Evolutionary conservation across 2,797 vertebrate species (phyloP).

Genomic region (Peromyscus melanophrys): DNA sequence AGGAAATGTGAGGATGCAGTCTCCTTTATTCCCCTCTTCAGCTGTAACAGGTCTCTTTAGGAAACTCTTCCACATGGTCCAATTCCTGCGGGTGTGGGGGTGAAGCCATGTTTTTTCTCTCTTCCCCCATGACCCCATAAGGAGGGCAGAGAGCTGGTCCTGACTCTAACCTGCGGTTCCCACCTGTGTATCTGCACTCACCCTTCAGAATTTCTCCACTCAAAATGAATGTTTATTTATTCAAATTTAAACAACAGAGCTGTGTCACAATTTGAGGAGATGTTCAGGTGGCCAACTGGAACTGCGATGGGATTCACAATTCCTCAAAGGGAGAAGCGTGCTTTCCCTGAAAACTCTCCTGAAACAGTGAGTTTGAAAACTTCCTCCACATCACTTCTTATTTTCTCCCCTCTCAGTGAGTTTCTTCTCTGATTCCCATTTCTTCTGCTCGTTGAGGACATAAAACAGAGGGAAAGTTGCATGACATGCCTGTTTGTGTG

Average conservation of each 20-base stretch:
- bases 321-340: conserved; percentile 40
- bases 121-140: not conserved
- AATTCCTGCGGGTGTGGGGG: not conserved
- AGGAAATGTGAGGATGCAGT: not conserved
- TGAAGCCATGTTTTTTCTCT: not conserved
- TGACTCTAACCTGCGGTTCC: conserved; percentile 15
- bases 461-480: not conserved
- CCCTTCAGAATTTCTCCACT: conserved; percentile 59
- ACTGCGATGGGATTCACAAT: conserved; percentile 25
- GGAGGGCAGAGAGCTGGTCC: not conserved
- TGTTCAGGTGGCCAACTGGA: not conserved
- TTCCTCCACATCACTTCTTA: not conserved
- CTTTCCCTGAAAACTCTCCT: conserved; percentile 18
- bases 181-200: conserved; percentile 1
- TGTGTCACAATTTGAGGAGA: conserved; percentile 56
- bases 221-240: conserved; percentile 63
- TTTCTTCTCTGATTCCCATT: not conserved
- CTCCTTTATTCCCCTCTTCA: not conserved
- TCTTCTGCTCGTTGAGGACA: not conserved
- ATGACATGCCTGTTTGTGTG: not conserved
- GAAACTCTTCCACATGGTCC: not conserved
- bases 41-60: not conserved
- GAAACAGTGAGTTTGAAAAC: conserved; percentile 17
- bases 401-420: not conserved
- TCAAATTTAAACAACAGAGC: conserved; percentile 70